A percentile compares a stretch with the other conserved stretches of the same genome.
Conservation (phyloP, 2,797 vertebrate genomes). For the Pantherophis vulpinus region DNA sequence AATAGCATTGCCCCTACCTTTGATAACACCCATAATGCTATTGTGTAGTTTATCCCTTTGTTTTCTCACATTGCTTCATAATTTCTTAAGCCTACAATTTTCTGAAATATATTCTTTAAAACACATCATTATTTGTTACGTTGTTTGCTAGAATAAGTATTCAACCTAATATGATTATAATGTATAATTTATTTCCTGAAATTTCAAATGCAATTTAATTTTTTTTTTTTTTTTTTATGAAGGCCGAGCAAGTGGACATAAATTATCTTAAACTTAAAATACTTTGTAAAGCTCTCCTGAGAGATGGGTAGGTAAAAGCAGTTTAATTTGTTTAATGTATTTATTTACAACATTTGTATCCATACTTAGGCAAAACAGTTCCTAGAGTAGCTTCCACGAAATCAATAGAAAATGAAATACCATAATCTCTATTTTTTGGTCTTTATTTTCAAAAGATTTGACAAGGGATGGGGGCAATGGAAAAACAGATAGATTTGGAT, state of each 20-base stretch:
- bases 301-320: slow-evolving; percentile 80
- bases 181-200: not conserved
- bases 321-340: slow-evolving; percentile 3
- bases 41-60: not conserved
- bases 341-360: not conserved
- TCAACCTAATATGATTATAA: not conserved
- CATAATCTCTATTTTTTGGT: not conserved
- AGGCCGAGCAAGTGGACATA: slow-evolving; percentile 81
- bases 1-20: not conserved
- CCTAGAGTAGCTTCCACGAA: not conserved
- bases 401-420: not conserved
- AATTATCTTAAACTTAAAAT: slow-evolving; percentile 88
- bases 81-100: not conserved
- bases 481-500: not conserved
- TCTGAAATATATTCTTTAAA: not conserved
- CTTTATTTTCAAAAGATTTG: not conserved
- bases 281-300: slow-evolving; percentile 84
- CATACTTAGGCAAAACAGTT: not conserved
- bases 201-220: not conserved
- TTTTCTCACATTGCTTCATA: not conserved
- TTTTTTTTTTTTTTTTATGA: slow-evolving; percentile 39
- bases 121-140: not conserved
- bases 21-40: not conserved
- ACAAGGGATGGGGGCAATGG: not conserved
- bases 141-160: not conserved